phyloP scores from a whole-genome alignment of 2,113 vertebrate species.

The Salvelinus namaycush region DNA sequence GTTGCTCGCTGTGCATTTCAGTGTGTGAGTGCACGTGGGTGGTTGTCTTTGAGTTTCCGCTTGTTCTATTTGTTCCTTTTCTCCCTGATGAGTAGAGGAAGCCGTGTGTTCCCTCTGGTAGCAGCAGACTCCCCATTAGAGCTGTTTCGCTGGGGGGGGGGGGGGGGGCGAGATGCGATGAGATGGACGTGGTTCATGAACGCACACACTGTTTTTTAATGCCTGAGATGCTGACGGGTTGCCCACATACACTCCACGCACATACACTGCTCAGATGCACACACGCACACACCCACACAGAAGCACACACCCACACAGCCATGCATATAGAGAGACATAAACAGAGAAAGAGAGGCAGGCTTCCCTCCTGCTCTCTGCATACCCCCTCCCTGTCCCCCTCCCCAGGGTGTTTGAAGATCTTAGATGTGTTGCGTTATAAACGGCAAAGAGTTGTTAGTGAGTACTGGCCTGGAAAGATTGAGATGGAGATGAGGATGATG shows the following conservation, averaged over 20 bases:
- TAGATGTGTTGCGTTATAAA: too few relatives aligned
- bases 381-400: too few relatives aligned
- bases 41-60: conserved; percentile 5
- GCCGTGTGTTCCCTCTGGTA: too few relatives aligned
- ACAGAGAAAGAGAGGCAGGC: too few relatives aligned
- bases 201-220: conserved; percentile 12
- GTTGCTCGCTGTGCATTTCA: not conserved
- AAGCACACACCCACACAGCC: conserved; percentile 4
- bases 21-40: conserved; percentile 8
- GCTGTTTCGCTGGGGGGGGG: conserved; percentile 4
- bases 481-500: too few relatives aligned
- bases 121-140: conserved; percentile 35
- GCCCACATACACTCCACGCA: too few relatives aligned
- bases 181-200: conserved; percentile 35
- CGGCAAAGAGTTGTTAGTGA: too few relatives aligned
- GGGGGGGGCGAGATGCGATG: conserved; percentile 10
- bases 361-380: too few relatives aligned
- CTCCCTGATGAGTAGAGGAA: not conserved
- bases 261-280: not conserved
- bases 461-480: too few relatives aligned
- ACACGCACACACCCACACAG: not conserved
- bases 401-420: too few relatives aligned
- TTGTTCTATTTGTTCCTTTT: conserved; percentile 22
- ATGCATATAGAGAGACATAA: not conserved
- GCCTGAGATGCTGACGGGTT: not conserved